Conservation (phyloP, 2,113 vertebrate species). For the Accipiter virgatus region DNA sequence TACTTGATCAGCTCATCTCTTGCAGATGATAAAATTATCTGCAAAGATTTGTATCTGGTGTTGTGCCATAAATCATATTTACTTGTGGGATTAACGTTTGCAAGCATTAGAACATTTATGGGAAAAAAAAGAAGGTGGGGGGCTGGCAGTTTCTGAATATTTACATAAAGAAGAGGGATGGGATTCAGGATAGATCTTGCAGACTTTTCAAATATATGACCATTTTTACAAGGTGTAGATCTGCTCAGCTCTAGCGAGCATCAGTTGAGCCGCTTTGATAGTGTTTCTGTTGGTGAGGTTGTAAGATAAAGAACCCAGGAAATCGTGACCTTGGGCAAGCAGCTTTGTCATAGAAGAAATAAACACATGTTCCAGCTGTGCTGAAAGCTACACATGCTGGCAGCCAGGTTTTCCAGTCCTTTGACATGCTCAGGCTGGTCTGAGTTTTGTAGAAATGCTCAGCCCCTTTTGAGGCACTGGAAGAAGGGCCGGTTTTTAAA, state of each 20-base stretch:
- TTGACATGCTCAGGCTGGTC: not conserved
- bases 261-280: not conserved
- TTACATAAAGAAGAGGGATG: not conserved
- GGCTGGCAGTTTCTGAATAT: not conserved
- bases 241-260: not conserved
- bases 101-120: not conserved
- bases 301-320: not conserved
- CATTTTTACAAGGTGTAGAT: not conserved
- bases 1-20: constrained; percentile 35
- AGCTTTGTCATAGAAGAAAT: not conserved
- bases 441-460: not conserved
- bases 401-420: not conserved
- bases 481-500: accelerated
- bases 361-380: not conserved
- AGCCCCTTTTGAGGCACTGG: not conserved
- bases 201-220: not conserved
- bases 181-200: not conserved
- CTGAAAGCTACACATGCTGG: not conserved
- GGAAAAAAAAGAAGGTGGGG: not conserved
- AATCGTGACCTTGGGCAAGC: not conserved
- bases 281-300: not conserved
- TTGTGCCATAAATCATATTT: constrained; percentile 32
- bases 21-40: constrained; percentile 54
- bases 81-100: constrained; percentile 27
- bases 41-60: constrained; percentile 24